phyloP scores from a whole-genome alignment of 2,888 invertebrate species.

The Nineta flava region DNA sequence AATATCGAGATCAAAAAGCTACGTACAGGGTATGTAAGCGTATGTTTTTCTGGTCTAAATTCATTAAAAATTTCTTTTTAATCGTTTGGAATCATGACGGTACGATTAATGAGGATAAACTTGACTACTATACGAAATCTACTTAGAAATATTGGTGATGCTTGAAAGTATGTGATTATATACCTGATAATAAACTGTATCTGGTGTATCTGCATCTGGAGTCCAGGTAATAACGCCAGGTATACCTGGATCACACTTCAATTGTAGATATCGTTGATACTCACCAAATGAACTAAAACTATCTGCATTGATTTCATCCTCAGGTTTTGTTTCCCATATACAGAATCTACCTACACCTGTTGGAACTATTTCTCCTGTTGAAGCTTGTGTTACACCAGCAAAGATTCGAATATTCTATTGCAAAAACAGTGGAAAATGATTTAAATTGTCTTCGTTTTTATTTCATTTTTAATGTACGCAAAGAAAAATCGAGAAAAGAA shows the following conservation, averaged over 20 bases:
- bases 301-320: conserved; percentile 51
- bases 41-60: too few species aligned
- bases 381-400: conserved; percentile 59
- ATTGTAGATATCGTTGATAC: conserved; percentile 68
- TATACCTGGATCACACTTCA: conserved; percentile 70
- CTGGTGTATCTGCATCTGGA: conserved; percentile 72
- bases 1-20: too few species aligned
- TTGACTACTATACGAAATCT: background rate
- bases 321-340: conserved; percentile 68
- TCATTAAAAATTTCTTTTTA: too few species aligned
- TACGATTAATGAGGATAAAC: too few species aligned
- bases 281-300: conserved; percentile 79
- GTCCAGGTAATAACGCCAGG: conserved; percentile 79
- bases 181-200: conserved; percentile 87
- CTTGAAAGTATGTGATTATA: background rate
- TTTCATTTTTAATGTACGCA: too few species aligned
- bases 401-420: conserved; percentile 58
- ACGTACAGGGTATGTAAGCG: too few species aligned
- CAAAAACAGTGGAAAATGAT: too few species aligned
- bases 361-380: conserved; percentile 51
- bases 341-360: conserved; percentile 73
- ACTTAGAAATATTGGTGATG: background rate
- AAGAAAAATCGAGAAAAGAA: too few species aligned
- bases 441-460: too few species aligned
- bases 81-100: too few species aligned